Conservation (phyloP, 2,888 invertebrate species). For the Diarsia mendica region DNA sequence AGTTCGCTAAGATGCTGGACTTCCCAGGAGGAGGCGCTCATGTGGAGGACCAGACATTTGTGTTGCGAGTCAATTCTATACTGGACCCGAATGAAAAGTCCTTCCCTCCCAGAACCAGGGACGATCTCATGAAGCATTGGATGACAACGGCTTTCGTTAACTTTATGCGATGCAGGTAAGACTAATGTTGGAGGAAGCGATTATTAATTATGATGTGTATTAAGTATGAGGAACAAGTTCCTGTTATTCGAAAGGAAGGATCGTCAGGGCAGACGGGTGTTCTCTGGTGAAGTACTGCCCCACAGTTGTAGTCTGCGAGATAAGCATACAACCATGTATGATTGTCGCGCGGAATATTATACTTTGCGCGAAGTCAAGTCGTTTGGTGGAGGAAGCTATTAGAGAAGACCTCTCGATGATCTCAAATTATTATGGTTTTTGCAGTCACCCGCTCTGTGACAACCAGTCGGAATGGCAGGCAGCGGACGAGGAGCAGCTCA, state of each 20-base stretch:
- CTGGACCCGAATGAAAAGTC: slow-evolving; percentile 40
- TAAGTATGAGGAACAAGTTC: too few relatives aligned
- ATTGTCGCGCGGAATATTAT: background rate
- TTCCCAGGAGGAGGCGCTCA: slow-evolving; percentile 77
- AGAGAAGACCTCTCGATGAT: background rate
- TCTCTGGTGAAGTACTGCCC: background rate
- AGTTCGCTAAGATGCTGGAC: slow-evolving; percentile 65
- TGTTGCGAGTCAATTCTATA: slow-evolving; percentile 74
- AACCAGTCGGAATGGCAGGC: slow-evolving; percentile 39
- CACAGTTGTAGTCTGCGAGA: background rate
- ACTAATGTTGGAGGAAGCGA: background rate
- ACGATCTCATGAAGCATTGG: slow-evolving; percentile 64
- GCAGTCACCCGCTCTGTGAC: slow-evolving; percentile 51
- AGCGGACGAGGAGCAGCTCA: slow-evolving; percentile 19
- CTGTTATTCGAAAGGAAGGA: too few relatives aligned
- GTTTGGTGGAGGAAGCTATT: background rate
- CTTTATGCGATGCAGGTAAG: slow-evolving; percentile 58
- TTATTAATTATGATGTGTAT: background rate
- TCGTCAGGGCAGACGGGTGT: background rate
- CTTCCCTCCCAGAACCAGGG: slow-evolving; percentile 50
- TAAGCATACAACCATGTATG: background rate
- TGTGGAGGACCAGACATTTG: slow-evolving; percentile 85
- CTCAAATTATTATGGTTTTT: background rate
- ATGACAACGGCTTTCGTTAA: slow-evolving; percentile 62
- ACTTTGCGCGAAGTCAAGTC: too few relatives aligned